Conservation (phyloP, 2,797 vertebrate genomes). For the Pangasius krempfi region DNA sequence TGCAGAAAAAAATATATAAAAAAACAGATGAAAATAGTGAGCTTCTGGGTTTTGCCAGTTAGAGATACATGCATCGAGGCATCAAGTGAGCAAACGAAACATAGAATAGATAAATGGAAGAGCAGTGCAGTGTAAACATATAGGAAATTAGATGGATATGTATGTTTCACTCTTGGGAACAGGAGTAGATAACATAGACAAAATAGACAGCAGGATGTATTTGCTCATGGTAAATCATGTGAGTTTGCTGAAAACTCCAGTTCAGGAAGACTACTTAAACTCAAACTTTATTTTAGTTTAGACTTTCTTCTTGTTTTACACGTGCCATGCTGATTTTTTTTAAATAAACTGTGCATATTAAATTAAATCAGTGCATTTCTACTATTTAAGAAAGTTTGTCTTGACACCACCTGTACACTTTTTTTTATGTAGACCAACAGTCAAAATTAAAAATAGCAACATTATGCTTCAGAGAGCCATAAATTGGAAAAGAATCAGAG, state of each 20-base stretch:
- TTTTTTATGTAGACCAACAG: background rate
- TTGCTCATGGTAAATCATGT: background rate
- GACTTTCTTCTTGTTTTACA: background rate
- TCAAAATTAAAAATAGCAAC: background rate
- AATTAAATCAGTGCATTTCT: background rate
- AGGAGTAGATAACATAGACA: conserved; percentile 7
- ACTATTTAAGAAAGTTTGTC: background rate
- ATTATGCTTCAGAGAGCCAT: background rate
- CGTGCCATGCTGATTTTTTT: background rate
- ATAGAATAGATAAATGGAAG: background rate
- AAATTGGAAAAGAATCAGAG: background rate
- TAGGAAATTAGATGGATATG: background rate
- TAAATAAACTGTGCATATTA: background rate
- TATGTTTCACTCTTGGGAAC: conserved; percentile 2
- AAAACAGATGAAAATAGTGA: background rate
- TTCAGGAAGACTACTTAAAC: background rate
- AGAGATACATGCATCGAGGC: background rate
- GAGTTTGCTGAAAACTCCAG: background rate
- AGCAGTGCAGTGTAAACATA: background rate
- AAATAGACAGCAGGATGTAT: background rate
- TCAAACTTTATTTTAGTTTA: background rate
- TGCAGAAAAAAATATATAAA: background rate
- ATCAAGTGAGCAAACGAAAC: background rate
- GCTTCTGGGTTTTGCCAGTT: background rate
- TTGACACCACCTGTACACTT: background rate